Percentiles rank a stretch among this genome's conserved stretches.
Conservation (phyloP, 2,888 invertebrate genomes). For the Leptarthrus brevirostris region DNA sequence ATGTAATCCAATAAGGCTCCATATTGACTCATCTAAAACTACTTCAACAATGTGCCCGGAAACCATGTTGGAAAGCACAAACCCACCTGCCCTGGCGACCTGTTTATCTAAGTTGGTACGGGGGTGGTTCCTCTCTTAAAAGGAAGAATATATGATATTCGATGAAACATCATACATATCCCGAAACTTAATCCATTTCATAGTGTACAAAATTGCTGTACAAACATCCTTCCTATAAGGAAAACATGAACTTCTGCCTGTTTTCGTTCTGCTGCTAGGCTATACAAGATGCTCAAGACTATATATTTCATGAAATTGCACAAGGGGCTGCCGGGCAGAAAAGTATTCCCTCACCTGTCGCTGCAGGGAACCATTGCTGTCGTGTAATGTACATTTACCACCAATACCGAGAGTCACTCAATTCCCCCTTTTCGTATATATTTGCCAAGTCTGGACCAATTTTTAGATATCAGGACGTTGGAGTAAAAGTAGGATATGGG, state of each 20-base stretch:
- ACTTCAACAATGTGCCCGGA: constrained; percentile 29
- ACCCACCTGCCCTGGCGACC: constrained; percentile 32
- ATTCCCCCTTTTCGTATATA: constrained; percentile 25
- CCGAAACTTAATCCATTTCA: constrained; percentile 54
- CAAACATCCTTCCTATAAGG: constrained; percentile 46
- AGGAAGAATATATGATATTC: constrained; percentile 31
- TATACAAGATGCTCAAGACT: constrained; percentile 32
- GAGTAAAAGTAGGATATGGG: constrained; percentile 1
- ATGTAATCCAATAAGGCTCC: constrained; percentile 48
- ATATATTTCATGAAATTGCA: constrained; percentile 41
- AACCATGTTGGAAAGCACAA: constrained; percentile 3
- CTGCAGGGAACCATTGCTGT: constrained; percentile 1
- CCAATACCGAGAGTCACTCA: constrained; percentile 29
- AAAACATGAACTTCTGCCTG: constrained; percentile 28
- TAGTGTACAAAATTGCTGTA: constrained; percentile 51
- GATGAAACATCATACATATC: constrained; percentile 51
- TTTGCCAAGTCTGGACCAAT: constrained; percentile 39
- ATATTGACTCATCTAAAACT: constrained; percentile 49
- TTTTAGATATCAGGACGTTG: constrained; percentile 29
- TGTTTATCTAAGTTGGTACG: neutral
- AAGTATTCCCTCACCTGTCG: constrained; percentile 24
- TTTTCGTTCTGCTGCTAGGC: neutral
- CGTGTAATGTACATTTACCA: constrained; percentile 3
- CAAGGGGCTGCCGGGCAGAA: neutral
- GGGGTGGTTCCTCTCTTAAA: neutral